A percentile compares a stretch with the other conserved stretches of the same genome.
These are phyloP conservation scores for Cerastis leucographa DNA, from an alignment of 2,888 invertebrate genomes.

Conservation along the genomic window DNA sequence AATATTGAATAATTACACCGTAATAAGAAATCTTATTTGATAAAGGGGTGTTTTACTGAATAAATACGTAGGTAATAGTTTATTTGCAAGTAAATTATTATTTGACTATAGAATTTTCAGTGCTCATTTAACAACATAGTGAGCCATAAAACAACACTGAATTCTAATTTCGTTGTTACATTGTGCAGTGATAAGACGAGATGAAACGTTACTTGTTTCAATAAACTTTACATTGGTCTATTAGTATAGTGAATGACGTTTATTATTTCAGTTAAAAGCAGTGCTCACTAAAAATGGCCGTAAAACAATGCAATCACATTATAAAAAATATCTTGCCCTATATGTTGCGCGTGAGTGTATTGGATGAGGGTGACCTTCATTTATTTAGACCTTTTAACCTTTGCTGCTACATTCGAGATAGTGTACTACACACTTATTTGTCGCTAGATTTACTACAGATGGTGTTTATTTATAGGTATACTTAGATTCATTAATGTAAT, in stretches of 20 bases:
- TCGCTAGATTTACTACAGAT: neutral
- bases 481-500: slow-evolving; percentile 71
- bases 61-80: slow-evolving; percentile 11
- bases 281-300: slow-evolving; percentile 24
- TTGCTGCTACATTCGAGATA: neutral
- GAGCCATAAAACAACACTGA: slow-evolving; percentile 39
- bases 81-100: slow-evolving; percentile 21
- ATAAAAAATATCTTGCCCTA: slow-evolving; percentile 10
- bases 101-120: slow-evolving; percentile 9
- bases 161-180: slow-evolving; percentile 30
- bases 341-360: slow-evolving; percentile 14
- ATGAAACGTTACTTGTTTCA: slow-evolving; percentile 46
- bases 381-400: slow-evolving; percentile 1
- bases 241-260: slow-evolving; percentile 38
- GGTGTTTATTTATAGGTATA: neutral
- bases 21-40: slow-evolving; percentile 21
- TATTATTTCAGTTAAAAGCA: slow-evolving; percentile 24
- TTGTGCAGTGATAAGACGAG: slow-evolving; percentile 24
- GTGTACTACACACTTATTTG: neutral
- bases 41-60: slow-evolving; percentile 20
- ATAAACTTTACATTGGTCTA: slow-evolving; percentile 43
- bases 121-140: slow-evolving; percentile 19
- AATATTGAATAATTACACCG: slow-evolving; percentile 53
- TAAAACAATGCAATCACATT: slow-evolving; percentile 24
- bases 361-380: slow-evolving; percentile 14